Evolutionary conservation across 2,113 vertebrate species (phyloP), one percentile per base, ranked within the genome.

Genomic region (Excalfactoria chinensis): DNA sequence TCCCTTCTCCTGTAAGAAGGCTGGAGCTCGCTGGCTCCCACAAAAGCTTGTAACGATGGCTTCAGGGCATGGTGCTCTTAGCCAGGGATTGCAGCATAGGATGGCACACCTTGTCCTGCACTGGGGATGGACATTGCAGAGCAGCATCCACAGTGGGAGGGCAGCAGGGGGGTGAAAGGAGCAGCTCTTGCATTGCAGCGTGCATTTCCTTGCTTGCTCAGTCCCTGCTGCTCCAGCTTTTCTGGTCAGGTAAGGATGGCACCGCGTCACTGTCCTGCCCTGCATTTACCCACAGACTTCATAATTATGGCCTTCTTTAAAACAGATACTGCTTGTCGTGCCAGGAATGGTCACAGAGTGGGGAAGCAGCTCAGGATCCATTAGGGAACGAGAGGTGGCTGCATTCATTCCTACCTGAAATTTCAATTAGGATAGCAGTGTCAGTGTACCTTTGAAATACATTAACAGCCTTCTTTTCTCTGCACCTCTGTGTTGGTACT

Each of bases 371-470:
- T 93, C 84, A 92, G 89, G 85, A 91, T 80, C 91, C 84, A 95
- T 73, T 85, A 88, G 72, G 87, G 84, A 95, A 37, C 71, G 67
- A 91, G 89, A 55, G 75, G 92, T 83, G 78, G 77, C 78, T 60
- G 53, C 91, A 83, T 91, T 74, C 92, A 93, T 96, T 94, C 87
- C 84, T 81, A 95, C 89, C 93, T 92, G 91, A 89, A 93, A 91
- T 93, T 92, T 91, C 89, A 93, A 83, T 91, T 89, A 86, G 89
- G 82, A 92, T 91, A 94, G 77, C 73, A 28, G 62, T 28, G 41
- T 74, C 13, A 81, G n/a, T n/a, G n/a, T n/a, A n/a, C n/a, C 34
- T 89, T 34, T 44, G 58, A 69, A 64, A 56, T 48, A 3, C 73
- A 73, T 37, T 2, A 5, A 2, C 23, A 64, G 32, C 16, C 70